Evolutionary conservation across 2,797 vertebrate genomes (phyloP), one percentile per base, ranked within the genome.

Genomic region (Cyprinella venusta): DNA sequence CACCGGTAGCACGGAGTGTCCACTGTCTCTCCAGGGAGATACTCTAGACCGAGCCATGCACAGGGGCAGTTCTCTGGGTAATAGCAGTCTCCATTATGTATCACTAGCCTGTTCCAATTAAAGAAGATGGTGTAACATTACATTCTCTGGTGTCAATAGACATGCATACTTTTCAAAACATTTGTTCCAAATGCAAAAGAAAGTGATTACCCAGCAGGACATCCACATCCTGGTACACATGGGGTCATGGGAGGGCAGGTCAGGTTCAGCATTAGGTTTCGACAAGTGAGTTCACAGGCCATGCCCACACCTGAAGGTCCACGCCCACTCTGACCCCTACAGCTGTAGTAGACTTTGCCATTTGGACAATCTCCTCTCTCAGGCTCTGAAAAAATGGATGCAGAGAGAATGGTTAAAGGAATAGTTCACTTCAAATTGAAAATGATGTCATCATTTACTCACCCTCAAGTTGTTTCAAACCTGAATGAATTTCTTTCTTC

Each of bases 51-150:
- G 82, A 98, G 95, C 98, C 98, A 99, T 45, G 94, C 94, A 87
- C 98, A 99, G 0, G 98, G 98, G 82, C 98, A 99, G 90, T 97
- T 98, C 86, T 99, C 97, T 76, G 98, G 97, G 91, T 97, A 94
- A 88, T 97, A 99, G 87, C 98, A 99, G 84, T 97, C 95, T 5
- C 93, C 93, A 64, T 93, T 91, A 86, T 96, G 95, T 85, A 93
- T 91, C 63, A 96, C 93, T 85, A 95, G 86, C 87, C 95, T 96
- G 86, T 18, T 82, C 2, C 76, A 64, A 85, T n/a, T 10, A 76
- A 80, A 76, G 42, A 80, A 80, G 50, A 71, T 30, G 5, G 36
- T 67, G 21, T 77, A 68, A 76, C 15, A 76, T 68, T 38, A 76
- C 78, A 76, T 38, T 26, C 40, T 45, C 24, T 68, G 56, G 71